Base-by-base conservation (phyloP, 1,140 invertebrate genomes). In the Papilio aristodemus region DNA sequence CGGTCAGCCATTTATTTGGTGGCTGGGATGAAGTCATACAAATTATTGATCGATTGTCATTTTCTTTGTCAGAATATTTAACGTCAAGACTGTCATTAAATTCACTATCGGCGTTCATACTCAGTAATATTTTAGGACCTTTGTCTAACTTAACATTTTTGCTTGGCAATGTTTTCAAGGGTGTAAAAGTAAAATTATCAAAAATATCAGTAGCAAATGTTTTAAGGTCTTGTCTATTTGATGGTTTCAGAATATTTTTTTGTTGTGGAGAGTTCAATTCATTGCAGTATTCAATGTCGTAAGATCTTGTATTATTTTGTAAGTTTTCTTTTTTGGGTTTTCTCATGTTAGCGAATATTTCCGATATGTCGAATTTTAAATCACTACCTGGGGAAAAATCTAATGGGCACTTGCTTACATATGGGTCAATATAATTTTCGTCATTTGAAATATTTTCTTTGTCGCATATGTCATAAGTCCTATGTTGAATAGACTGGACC, bases 121-220 rank as follows among this genome's bases (percentile, higher is more conserved):
- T 90, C 4, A 88, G 43, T 64, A 90, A 78, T 38, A 90, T 83
- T 74, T 85, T 83, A 22, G 86, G 86, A 9, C 83, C 87, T 68
- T 83, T 83, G 8, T 86, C 72, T 57, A 90, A 71, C 74, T 85
- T 88, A 3, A 85, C 83, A 59, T 69, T 80, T 78, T 82, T 89
- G 22, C 70, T 36, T 32, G 74, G 71, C 14, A 78, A 1, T 62
- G 62, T 73, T 73, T 90, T 91, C 0, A 90, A 71, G 19, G 89
- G 89, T 13, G 89, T 89, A 59, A 89, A 91, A 19, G 79, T 83
- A 4, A 90, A 70, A 74, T 91, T 89, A 70, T 91, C 89, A 78
- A 90, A 86, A 27, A 89, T 72, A 73, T 91, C 83, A 50, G 77
- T 64, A 27, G 68, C 69, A 41, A 83, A 80, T 19, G 68, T 41